Evolutionary conservation across 2,113 vertebrate species (phyloP).

Genomic region (Etia nguti): DNA sequence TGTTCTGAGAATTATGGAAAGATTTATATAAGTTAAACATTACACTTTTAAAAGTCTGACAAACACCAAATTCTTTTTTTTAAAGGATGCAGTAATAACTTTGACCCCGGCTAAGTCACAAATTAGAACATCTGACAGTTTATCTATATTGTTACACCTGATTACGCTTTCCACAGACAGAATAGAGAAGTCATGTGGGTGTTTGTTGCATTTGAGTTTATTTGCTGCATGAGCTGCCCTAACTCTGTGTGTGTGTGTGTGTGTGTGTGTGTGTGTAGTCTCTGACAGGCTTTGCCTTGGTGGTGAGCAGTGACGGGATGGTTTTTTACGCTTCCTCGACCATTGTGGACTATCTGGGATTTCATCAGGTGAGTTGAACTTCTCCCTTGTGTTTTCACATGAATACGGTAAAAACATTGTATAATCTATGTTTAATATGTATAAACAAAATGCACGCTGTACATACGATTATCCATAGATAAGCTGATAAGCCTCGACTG

Average conservation of each 20-base stretch:
- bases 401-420: neutral
- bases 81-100: neutral
- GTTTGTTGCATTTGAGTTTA: slow-evolving; percentile 15
- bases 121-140: neutral
- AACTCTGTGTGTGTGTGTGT: slow-evolving; percentile 38
- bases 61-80: neutral
- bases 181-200: neutral
- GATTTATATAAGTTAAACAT: neutral
- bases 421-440: neutral
- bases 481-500: neutral
- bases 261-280: slow-evolving; percentile 75
- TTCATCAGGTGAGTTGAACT: slow-evolving; percentile 86
- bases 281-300: slow-evolving; percentile 89
- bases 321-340: slow-evolving; percentile 95
- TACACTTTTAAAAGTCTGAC: neutral
- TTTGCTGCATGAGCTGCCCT: neutral
- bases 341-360: slow-evolving; percentile 93
- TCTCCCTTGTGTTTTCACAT: neutral
- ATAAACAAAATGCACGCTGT: neutral
- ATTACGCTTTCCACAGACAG: neutral
- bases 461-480: neutral
- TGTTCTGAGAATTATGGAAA: slow-evolving; percentile 19
- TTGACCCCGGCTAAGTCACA: neutral
- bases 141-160: neutral
- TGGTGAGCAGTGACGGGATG: slow-evolving; percentile 93